Evolutionary conservation across 2,888 invertebrate genomes (phyloP).

Genomic region (Synergus japonicus): DNA sequence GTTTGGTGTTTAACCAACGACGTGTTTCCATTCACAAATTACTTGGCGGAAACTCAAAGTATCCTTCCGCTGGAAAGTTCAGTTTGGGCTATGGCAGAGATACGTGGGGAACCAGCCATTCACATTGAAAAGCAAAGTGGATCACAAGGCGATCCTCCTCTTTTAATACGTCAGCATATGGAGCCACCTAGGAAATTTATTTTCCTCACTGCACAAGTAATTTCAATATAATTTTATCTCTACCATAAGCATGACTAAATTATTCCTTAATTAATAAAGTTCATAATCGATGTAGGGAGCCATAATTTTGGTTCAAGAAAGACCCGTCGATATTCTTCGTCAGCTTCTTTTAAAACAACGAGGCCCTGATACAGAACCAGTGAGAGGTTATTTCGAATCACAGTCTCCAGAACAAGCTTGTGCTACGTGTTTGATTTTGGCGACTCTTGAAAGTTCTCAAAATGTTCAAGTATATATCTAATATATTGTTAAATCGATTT

Average conservation of each 20-base stretch:
- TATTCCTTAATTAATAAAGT: no score
- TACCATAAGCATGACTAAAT: not conserved
- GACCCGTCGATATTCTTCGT: conserved; percentile 92
- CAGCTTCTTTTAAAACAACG: conserved; percentile 89
- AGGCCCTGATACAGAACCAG: conserved; percentile 91
- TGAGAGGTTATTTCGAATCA: conserved; percentile 91
- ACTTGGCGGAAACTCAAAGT: conserved; percentile 87
- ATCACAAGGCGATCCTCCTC: conserved; percentile 80
- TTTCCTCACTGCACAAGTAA: conserved; percentile 89
- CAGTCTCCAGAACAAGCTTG: conserved; percentile 93
- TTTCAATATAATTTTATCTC: not conserved
- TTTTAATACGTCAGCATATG: conserved; percentile 85
- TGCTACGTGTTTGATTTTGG: conserved; percentile 91
- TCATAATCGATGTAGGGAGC: conserved; percentile 80
- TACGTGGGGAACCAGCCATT: conserved; percentile 72
- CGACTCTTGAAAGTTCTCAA: conserved; percentile 84
- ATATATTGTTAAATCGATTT: not conserved
- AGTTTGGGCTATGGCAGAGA: conserved; percentile 90
- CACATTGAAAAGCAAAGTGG: conserved; percentile 73
- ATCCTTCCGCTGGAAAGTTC: conserved; percentile 90
- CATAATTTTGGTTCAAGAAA: conserved; percentile 88
- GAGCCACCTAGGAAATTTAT: conserved; percentile 88
- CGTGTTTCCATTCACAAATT: conserved; percentile 83
- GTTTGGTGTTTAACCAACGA: conserved; percentile 89
- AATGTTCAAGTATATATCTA: conserved; percentile 81